Base-by-base conservation (phyloP, 2,113 vertebrate species). In the Lagopus muta region DNA sequence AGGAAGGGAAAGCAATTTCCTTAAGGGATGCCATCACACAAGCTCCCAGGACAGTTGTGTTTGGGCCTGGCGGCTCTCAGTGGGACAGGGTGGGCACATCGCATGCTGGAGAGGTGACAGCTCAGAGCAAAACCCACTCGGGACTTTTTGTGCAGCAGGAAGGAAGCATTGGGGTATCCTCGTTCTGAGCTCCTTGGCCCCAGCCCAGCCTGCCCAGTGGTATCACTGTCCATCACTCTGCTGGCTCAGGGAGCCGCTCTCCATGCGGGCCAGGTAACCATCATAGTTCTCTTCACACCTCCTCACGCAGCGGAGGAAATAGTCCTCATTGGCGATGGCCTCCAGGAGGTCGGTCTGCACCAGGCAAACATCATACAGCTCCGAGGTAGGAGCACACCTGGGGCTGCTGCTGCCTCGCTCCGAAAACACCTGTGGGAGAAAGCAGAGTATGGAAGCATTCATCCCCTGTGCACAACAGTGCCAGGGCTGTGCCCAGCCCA, bases 301-400 rank as follows among this genome's bases (percentile, higher is more conserved):
- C 93, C 88, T 96, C 71, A 99, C 91, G 0, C 98, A 97, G 84
- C 17, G 95, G 38, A 98, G 97, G 97, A 99, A 99, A 97, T 99
- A 99, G 93, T 93, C 85, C 18, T 93, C 95, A 8, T 99, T 96
- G 0, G 98, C 95, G 36, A 99, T 99, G 93, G 99, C 99, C 73
- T 94, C 95, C 65, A 99, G 98, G 66, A 99, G 98, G 94, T 99
- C 91, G 0, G 97, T 99, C 96, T 98, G 99, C 81, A 99, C 97
- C 90, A 99, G 94, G 42, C 98, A 97, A 79, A 99, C 2, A 42
- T 98, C 94, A 4, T 98, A 98, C 28, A 99, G 97, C 94, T 99
- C 98, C 0, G 98, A 98, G 32, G 97, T 98, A 87, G 96, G 97
- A 22, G 92, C 97, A 0, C 48, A 88, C 32, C 97, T 97, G 24